phyloP scores from a whole-genome alignment of 2,797 vertebrate species.

The Malacoctenus gilli region DNA sequence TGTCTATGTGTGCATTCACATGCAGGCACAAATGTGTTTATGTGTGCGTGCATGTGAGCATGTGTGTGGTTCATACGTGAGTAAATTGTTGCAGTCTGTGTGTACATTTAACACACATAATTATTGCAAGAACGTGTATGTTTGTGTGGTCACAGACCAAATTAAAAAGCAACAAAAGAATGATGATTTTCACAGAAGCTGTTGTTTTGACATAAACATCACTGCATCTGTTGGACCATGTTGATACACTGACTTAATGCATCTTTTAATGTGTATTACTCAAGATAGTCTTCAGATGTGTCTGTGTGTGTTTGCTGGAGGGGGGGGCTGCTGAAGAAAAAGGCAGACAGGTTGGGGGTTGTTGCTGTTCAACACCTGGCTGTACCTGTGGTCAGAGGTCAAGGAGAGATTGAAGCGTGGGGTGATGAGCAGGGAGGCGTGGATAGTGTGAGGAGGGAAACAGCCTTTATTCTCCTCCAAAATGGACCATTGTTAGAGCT shows the following conservation, averaged over 20 bases:
- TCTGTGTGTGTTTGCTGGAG: background rate
- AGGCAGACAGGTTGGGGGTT: background rate
- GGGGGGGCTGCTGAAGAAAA: too few species aligned
- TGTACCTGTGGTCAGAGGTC: conserved; percentile 61
- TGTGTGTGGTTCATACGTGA: background rate
- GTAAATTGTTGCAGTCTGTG: too few species aligned
- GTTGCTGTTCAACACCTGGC: conserved; percentile 56
- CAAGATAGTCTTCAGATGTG: too few species aligned
- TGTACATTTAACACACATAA: too few species aligned
- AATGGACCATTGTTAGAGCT: conserved; percentile 59
- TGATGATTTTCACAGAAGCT: conserved; percentile 14
- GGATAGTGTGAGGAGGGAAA: background rate
- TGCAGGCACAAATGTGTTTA: too few species aligned
- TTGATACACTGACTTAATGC: conserved; percentile 5
- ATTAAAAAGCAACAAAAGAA: too few species aligned
- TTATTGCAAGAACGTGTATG: too few species aligned
- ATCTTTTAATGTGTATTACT: background rate
- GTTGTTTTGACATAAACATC: conserved; percentile 14
- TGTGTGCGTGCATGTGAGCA: background rate
- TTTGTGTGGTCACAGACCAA: too few species aligned
- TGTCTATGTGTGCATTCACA: too few species aligned
- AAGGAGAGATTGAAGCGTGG: conserved; percentile 43
- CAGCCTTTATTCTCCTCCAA: conserved; percentile 39
- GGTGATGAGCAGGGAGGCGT: conserved; percentile 43
- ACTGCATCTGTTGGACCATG: too few species aligned